A percentile compares a stretch with the other conserved stretches of the same genome.
Evolutionary conservation across 2,888 invertebrate genomes (phyloP).

Genomic region (Agrypnus murinus): DNA sequence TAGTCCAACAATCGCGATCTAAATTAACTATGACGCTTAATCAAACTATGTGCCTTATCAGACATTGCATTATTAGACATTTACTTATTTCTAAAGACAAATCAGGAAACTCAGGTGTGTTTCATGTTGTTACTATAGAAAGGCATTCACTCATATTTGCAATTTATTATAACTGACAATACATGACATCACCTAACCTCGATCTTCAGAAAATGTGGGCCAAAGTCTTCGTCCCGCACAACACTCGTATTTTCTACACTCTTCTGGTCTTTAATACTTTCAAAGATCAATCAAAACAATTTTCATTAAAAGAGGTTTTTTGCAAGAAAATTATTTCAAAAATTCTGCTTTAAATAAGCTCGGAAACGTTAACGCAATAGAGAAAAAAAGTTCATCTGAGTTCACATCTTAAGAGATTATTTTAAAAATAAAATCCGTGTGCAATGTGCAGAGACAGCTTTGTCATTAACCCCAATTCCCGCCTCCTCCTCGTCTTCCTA

Average conservation of each 20-base stretch:
- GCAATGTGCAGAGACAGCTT: conserved; percentile 49
- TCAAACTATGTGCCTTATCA: conserved; percentile 21
- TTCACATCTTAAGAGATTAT: conserved; percentile 38
- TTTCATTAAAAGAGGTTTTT: too few relatives aligned
- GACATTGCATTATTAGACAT: background rate
- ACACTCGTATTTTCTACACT: conserved; percentile 9
- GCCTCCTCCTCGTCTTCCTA: conserved; percentile 40
- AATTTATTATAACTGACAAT: conserved; percentile 22
- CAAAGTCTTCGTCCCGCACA: conserved; percentile 50
- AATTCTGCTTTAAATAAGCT: conserved; percentile 26
- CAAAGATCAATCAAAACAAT: background rate
- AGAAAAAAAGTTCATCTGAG: background rate
- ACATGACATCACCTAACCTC: conserved; percentile 47
- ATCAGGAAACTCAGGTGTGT: conserved; percentile 15
- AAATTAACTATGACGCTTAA: conserved; percentile 29
- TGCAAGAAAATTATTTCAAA: background rate
- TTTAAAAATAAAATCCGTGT: conserved; percentile 56
- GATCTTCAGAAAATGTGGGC: conserved; percentile 52
- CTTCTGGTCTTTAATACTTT: background rate
- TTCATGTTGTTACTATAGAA: background rate
- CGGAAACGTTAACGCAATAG: too few relatives aligned
- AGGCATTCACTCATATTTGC: background rate
- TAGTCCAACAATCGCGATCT: conserved; percentile 21
- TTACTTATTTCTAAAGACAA: conserved; percentile 10
- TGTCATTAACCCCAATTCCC: conserved; percentile 57